Conservation (phyloP, 1,140 invertebrate genomes). For the Ridgeia piscesae region DNA sequence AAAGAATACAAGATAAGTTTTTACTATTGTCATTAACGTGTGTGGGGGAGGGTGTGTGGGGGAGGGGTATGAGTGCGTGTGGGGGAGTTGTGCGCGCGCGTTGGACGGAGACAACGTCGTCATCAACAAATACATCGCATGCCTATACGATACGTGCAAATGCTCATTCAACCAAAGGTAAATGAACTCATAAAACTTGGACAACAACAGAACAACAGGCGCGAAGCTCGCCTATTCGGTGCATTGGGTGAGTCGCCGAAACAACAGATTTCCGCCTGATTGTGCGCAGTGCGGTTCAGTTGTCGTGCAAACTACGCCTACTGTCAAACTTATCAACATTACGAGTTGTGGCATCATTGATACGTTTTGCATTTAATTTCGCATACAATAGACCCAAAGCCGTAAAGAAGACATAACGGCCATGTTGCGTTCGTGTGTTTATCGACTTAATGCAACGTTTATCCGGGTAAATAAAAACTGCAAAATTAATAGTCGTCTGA, state of each 20-base stretch:
- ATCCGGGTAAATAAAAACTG: background rate
- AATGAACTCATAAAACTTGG: background rate
- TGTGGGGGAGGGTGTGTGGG: background rate
- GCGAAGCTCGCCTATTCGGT: too few species aligned
- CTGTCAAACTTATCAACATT: background rate
- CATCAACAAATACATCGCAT: background rate
- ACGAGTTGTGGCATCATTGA: background rate
- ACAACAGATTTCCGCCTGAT: background rate
- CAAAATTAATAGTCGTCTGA: background rate
- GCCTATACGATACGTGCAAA: background rate
- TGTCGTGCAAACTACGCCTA: background rate
- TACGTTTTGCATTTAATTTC: background rate
- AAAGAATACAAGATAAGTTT: too few species aligned
- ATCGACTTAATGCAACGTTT: background rate
- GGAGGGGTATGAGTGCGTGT: background rate
- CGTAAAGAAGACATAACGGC: background rate
- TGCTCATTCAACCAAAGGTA: background rate
- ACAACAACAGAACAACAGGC: background rate
- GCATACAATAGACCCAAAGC: background rate
- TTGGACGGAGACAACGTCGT: background rate
- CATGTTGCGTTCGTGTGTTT: too few species aligned
- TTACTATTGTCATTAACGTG: too few species aligned
- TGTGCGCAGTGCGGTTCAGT: background rate
- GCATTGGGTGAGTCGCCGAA: background rate
- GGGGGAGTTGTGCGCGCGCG: too few species aligned